A percentile compares a stretch with the other conserved stretches of the same genome.
phyloP scores from a whole-genome alignment of 2,888 invertebrate species.

The Blomia tropicalis region DNA sequence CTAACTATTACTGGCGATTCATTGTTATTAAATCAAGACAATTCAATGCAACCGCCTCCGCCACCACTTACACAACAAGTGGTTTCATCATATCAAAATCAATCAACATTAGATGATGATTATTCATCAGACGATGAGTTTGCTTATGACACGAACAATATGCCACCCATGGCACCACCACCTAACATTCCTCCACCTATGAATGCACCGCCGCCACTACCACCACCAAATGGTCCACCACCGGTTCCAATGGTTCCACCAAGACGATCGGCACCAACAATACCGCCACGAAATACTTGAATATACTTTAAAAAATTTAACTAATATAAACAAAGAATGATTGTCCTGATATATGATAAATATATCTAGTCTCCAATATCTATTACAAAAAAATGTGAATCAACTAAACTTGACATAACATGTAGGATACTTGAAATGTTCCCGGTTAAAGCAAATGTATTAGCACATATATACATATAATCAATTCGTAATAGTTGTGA shows the following conservation, averaged over 20 bases:
- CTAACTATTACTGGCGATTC: slow-evolving; percentile 2
- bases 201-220: slow-evolving; percentile 21
- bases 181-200: slow-evolving; percentile 13
- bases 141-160: background rate
- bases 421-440: too few species aligned
- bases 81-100: background rate
- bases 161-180: slow-evolving; percentile 18
- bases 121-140: background rate
- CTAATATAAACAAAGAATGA: background rate
- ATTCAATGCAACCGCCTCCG: background rate
- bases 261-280: slow-evolving; percentile 10
- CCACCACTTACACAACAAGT: background rate
- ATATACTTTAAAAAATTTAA: background rate
- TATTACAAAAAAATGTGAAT: too few species aligned
- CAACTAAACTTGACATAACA: too few species aligned
- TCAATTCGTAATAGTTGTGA: too few species aligned
- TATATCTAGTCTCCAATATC: too few species aligned
- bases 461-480: too few species aligned
- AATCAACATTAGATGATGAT: background rate
- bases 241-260: slow-evolving; percentile 14
- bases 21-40: slow-evolving; percentile 25
- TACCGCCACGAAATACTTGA: background rate
- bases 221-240: slow-evolving; percentile 18
- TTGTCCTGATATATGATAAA: background rate
- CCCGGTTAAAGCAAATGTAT: too few species aligned